A percentile compares a stretch with the other conserved stretches of the same genome.
These are phyloP conservation scores for Buphagus erythrorhynchus DNA, from an alignment of 2,797 vertebrate species.

Conservation along the genomic window DNA sequence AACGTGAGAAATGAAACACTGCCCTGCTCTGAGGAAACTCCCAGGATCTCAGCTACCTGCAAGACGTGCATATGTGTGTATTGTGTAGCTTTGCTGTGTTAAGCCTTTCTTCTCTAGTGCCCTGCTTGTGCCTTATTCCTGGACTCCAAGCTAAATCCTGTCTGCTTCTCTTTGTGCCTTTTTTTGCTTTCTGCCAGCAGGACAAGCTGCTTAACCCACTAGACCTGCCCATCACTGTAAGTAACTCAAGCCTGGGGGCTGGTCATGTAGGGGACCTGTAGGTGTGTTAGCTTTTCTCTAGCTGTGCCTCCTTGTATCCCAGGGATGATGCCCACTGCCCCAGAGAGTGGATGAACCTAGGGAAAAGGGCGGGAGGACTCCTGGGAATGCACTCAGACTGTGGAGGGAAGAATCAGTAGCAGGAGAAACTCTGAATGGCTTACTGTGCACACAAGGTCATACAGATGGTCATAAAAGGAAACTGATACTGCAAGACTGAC, in stretches of 20 bases:
- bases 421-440: neutral
- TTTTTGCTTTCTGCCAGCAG: constrained; percentile 82
- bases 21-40: neutral
- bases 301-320: neutral
- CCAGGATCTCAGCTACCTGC: neutral
- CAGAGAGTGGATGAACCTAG: neutral
- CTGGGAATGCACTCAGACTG: neutral
- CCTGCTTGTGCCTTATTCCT: constrained; percentile 55
- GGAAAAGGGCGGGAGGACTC: neutral
- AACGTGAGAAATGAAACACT: neutral
- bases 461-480: neutral
- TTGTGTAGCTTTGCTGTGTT: constrained; percentile 71
- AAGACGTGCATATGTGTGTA: constrained; percentile 65
- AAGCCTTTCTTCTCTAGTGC: constrained; percentile 56
- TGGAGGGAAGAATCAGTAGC: neutral
- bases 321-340: neutral
- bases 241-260: constrained; percentile 75
- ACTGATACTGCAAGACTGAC: neutral
- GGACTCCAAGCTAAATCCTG: constrained; percentile 69
- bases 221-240: constrained; percentile 95
- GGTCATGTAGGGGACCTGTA: constrained; percentile 27
- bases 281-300: neutral
- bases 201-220: constrained; percentile 91
- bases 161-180: constrained; percentile 83
- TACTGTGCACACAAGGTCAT: neutral